Evolutionary conservation across 1,140 invertebrate species (phyloP).

Genomic region (Diploscapter pachys): DNA sequence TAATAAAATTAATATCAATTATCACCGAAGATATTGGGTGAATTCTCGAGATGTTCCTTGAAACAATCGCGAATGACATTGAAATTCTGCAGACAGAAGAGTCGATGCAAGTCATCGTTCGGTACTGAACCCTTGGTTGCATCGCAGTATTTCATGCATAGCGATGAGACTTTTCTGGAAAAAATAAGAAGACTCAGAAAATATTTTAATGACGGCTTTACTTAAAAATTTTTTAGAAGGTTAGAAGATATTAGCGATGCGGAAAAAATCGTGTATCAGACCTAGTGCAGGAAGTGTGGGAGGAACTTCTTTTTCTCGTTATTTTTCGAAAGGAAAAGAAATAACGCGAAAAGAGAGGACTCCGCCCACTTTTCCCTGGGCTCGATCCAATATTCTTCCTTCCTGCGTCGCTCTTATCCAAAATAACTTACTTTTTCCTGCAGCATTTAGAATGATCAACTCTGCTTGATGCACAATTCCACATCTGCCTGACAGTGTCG

Average conservation of each 20-base stretch:
- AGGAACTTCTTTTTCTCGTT: not conserved
- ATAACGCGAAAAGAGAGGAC: not conserved
- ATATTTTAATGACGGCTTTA: not conserved
- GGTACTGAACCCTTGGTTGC: slow-evolving; percentile 33
- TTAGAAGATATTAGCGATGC: slow-evolving; percentile 12
- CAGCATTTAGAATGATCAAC: slow-evolving; percentile 51
- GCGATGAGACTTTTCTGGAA: slow-evolving; percentile 31
- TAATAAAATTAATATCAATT: slow-evolving; percentile 16
- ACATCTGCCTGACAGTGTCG: slow-evolving; percentile 46
- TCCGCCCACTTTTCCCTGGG: not conserved
- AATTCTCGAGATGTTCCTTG: slow-evolving; percentile 43
- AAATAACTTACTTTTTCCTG: slow-evolving; percentile 49
- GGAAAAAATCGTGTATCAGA: slow-evolving; percentile 9
- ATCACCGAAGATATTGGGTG: slow-evolving; percentile 54
- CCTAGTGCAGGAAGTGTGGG: not conserved
- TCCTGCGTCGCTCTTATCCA: slow-evolving; percentile 11
- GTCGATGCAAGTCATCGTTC: slow-evolving; percentile 46
- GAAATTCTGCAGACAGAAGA: slow-evolving; percentile 50
- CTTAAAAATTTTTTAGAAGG: not conserved
- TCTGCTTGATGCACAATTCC: slow-evolving; percentile 52
- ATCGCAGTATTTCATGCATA: slow-evolving; percentile 46
- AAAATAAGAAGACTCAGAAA: not conserved
- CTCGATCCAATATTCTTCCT: slow-evolving; percentile 7
- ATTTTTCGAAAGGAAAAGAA: not conserved
- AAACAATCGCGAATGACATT: slow-evolving; percentile 53